phyloP scores from a whole-genome alignment of 2,888 invertebrate species.

The Tetragonula carbonaria region DNA sequence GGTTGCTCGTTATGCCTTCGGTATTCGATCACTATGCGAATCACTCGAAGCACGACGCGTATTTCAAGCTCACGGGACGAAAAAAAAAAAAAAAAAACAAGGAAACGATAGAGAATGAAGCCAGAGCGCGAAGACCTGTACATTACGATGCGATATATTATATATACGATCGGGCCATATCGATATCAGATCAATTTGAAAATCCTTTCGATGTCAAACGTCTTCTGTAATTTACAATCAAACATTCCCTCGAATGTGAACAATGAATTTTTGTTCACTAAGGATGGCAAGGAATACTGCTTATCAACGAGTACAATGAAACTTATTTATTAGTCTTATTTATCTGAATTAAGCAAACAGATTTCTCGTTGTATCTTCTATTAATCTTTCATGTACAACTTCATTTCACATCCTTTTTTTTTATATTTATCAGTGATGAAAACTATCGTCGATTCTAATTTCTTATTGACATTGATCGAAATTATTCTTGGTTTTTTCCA shows the following conservation, averaged over 20 bases:
- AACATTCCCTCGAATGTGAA: no score
- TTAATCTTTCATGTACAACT: no score
- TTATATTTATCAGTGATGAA: no score
- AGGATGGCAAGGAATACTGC: no score
- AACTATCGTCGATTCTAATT: no score
- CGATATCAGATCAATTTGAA: slow-evolving; percentile 31
- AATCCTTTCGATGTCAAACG: not conserved
- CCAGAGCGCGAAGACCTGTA: slow-evolving; percentile 28
- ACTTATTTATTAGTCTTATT: no score
- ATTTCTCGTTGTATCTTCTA: not conserved
- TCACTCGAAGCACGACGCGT: slow-evolving; percentile 50
- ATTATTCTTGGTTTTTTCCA: no score
- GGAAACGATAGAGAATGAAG: slow-evolving; percentile 8
- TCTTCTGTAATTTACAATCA: not conserved
- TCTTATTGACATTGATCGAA: no score
- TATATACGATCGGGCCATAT: not conserved
- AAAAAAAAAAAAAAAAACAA: slow-evolving; percentile 3
- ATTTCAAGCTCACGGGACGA: slow-evolving; percentile 50
- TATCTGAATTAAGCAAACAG: not conserved
- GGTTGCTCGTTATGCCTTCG: slow-evolving; percentile 40
- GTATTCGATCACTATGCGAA: slow-evolving; percentile 54
- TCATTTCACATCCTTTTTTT: no score
- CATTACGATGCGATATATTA: not conserved
- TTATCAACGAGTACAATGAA: not conserved
- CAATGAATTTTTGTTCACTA: no score